These are phyloP conservation scores for Tenthredo mesomela DNA, from an alignment of 2,888 invertebrate species.

Conservation along the genomic window DNA sequence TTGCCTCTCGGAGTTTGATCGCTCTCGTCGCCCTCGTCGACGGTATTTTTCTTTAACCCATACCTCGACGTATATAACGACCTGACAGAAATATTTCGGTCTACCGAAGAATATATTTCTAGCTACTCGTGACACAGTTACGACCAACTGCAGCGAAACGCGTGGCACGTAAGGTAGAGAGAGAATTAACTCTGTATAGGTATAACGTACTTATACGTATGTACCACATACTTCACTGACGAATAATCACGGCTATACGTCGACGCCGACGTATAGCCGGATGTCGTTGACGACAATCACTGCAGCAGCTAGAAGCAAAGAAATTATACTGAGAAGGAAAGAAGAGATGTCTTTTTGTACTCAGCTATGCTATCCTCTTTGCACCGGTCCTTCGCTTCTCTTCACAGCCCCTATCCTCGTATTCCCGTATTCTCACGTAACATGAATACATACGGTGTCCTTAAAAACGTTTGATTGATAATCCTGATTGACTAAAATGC, in stretches of 20 bases:
- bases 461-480: neutral
- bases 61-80: constrained; percentile 6
- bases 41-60: neutral
- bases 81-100: constrained; percentile 30
- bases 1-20: neutral
- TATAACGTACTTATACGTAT: no score
- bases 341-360: neutral
- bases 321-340: constrained; percentile 27
- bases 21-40: constrained; percentile 15
- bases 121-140: constrained; percentile 46
- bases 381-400: neutral
- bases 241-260: constrained; percentile 25
- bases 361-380: neutral
- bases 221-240: neutral
- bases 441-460: neutral
- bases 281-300: constrained; percentile 42
- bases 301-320: neutral
- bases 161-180: neutral
- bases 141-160: neutral
- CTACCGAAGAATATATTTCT: constrained; percentile 33
- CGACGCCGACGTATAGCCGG: constrained; percentile 24
- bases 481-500: neutral
- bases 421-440: constrained; percentile 2
- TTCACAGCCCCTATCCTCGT: constrained; percentile 22
- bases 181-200: neutral